A percentile compares a stretch with the other conserved stretches of the same genome.
phyloP scores from a whole-genome alignment of 2,113 vertebrate genomes.

The Siphamia tubifer region DNA sequence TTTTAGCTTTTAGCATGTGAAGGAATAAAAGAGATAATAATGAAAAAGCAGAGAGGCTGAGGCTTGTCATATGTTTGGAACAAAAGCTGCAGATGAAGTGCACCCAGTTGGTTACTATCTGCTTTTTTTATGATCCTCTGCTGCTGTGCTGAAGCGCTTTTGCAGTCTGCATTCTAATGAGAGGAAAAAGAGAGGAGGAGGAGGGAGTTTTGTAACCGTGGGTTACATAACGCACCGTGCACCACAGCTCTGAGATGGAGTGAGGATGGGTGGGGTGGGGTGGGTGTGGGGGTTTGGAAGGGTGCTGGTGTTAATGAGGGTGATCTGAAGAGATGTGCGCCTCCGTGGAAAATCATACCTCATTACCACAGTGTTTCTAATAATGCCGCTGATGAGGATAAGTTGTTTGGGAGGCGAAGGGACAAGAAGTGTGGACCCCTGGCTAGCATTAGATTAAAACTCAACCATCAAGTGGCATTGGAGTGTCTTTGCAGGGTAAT shows the following conservation, averaged over 20 bases:
- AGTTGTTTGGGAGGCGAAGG: constrained; percentile 51
- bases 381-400: constrained; percentile 47
- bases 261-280: too few species aligned
- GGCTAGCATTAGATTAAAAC: constrained; percentile 63
- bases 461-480: constrained; percentile 46
- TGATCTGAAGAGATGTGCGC: constrained; percentile 48
- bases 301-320: constrained; percentile 67
- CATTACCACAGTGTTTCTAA: constrained; percentile 56
- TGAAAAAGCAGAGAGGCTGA: too few species aligned
- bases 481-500: constrained; percentile 54
- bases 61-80: constrained; percentile 4
- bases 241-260: constrained; percentile 40
- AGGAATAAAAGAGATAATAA: background rate
- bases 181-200: constrained; percentile 18
- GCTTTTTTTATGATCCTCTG: constrained; percentile 50
- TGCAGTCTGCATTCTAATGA: constrained; percentile 73
- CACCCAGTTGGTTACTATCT: background rate
- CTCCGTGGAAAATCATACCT: constrained; percentile 55
- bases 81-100: constrained; percentile 32
- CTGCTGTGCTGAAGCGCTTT: constrained; percentile 49
- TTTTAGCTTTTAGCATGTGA: constrained; percentile 1
- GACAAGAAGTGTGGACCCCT: constrained; percentile 31
- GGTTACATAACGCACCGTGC: constrained; percentile 71
- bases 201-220: constrained; percentile 64
- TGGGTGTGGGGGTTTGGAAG: constrained; percentile 40